A percentile compares a stretch with the other conserved stretches of the same genome.
These are phyloP conservation scores for Diaprepes abbreviatus DNA, from an alignment of 2,888 invertebrate species.

Conservation along the genomic window DNA sequence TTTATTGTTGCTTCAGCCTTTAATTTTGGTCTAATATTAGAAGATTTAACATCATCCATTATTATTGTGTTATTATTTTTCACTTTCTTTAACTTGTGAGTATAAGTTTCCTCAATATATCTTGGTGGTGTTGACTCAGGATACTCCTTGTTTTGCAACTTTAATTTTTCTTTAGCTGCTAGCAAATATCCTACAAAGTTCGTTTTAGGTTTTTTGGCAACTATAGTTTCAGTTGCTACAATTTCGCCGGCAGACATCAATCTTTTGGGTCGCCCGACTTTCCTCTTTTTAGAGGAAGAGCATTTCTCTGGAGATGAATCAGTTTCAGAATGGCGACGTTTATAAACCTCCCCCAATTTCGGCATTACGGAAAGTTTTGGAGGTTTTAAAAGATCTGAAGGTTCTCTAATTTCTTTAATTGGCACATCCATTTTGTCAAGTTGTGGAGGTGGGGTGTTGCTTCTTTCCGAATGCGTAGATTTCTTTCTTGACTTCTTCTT, in stretches of 20 bases:
- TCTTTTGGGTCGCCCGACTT: slow-evolving; percentile 86
- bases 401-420: slow-evolving; percentile 55
- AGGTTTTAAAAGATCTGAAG: slow-evolving; percentile 64
- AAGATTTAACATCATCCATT: slow-evolving; percentile 61
- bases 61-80: slow-evolving; percentile 59
- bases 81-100: slow-evolving; percentile 56
- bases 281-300: slow-evolving; percentile 80
- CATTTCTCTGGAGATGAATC: slow-evolving; percentile 53
- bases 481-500: slow-evolving; percentile 71
- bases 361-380: slow-evolving; percentile 63
- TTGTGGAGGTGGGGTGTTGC: slow-evolving; percentile 61
- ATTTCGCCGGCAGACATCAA: slow-evolving; percentile 68
- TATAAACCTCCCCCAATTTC: slow-evolving; percentile 51
- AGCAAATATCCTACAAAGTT: slow-evolving; percentile 77
- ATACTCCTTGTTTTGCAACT: slow-evolving; percentile 67
- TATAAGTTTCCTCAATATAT: slow-evolving; percentile 63
- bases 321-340: slow-evolving; percentile 51
- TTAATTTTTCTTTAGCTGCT: slow-evolving; percentile 75
- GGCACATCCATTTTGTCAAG: slow-evolving; percentile 63
- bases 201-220: slow-evolving; percentile 83
- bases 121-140: slow-evolving; percentile 70
- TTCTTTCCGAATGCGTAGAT: slow-evolving; percentile 61
- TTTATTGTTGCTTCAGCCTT: slow-evolving; percentile 81
- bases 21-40: slow-evolving; percentile 79
- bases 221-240: slow-evolving; percentile 83